A percentile compares a stretch with the other conserved stretches of the same genome.
These are phyloP conservation scores for Hippocampus mohnikei DNA, from an alignment of 2,113 vertebrate genomes.

Conservation along the genomic window DNA sequence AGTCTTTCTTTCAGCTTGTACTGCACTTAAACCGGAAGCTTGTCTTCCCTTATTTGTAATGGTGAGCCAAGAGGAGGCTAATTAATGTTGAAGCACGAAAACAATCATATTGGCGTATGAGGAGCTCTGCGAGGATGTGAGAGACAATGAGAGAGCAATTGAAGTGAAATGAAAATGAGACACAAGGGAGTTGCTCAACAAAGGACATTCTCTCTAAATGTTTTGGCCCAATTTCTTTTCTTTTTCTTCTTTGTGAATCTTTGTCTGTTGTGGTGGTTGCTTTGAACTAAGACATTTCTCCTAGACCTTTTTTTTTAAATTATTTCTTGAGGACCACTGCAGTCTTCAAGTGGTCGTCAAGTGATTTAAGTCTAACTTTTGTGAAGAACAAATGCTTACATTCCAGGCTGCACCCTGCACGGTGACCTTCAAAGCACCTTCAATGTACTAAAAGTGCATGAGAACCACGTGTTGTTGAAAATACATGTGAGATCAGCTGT, in stretches of 20 bases:
- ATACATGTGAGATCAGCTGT: constrained; percentile 28
- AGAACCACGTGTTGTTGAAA: constrained; percentile 17
- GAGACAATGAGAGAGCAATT: constrained; percentile 48
- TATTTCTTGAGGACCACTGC: constrained; percentile 43
- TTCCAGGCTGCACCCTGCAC: constrained; percentile 27
- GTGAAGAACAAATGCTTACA: constrained; percentile 36
- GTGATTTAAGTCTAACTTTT: constrained; percentile 26
- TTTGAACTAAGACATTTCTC: constrained; percentile 65
- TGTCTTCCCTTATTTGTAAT: constrained; percentile 56
- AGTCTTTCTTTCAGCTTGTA: constrained; percentile 54
- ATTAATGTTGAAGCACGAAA: constrained; percentile 66
- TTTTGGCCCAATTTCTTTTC: constrained; percentile 56
- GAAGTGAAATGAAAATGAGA: constrained; percentile 36
- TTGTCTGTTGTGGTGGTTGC: constrained; percentile 58
- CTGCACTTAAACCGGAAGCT: constrained; percentile 67
- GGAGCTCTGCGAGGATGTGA: constrained; percentile 32
- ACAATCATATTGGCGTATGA: constrained; percentile 72
- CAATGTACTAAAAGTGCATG: constrained; percentile 36
- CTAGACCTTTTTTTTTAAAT: constrained; percentile 39
- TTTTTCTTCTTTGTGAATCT: constrained; percentile 53
- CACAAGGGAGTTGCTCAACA: constrained; percentile 33
- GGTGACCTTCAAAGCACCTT: constrained; percentile 48
- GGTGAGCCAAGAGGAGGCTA: constrained; percentile 61
- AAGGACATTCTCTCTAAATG: constrained; percentile 65
- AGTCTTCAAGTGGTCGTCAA: constrained; percentile 39